Percentiles rank a stretch among this genome's conserved stretches.
Conservation (phyloP, 2,888 invertebrate genomes). For the Rutpela maculata region DNA sequence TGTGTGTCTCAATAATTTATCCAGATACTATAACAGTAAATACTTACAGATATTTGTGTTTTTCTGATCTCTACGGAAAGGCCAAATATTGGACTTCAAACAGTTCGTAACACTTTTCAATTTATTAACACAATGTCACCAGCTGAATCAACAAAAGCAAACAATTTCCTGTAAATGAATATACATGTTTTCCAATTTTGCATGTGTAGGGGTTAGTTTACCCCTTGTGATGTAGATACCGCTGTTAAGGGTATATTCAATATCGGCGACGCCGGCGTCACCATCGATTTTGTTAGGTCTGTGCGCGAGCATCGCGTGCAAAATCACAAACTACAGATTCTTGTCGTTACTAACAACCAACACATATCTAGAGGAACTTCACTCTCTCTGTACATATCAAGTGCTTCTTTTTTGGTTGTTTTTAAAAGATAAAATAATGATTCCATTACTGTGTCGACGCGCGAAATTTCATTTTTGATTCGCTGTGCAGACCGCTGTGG, state of each 20-base stretch:
- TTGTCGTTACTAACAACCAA: constrained; percentile 61
- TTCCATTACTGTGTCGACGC: not conserved
- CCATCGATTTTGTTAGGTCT: constrained; percentile 69
- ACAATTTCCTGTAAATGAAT: constrained; percentile 38
- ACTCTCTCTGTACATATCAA: constrained; percentile 49
- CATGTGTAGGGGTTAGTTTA: constrained; percentile 48
- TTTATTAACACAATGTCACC: constrained; percentile 3
- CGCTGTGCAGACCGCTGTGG: not conserved
- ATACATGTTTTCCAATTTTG: constrained; percentile 19
- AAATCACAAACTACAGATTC: constrained; percentile 69
- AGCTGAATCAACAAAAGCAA: not conserved
- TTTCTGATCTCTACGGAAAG: not conserved
- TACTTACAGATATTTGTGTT: not conserved
- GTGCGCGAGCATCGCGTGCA: constrained; percentile 68
- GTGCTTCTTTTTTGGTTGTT: constrained; percentile 20
- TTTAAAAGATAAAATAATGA: constrained; percentile 7
- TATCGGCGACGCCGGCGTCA: constrained; percentile 62
- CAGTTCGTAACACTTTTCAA: not conserved
- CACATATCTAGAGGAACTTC: constrained; percentile 61
- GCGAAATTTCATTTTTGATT: not conserved
- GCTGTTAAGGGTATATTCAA: constrained; percentile 43
- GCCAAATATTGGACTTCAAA: not conserved
- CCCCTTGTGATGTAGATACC: constrained; percentile 51
- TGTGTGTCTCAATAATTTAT: too few species aligned
- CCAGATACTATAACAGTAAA: too few species aligned